Base-by-base conservation (phyloP, 2,113 vertebrate species). In the Vimba vimba region DNA sequence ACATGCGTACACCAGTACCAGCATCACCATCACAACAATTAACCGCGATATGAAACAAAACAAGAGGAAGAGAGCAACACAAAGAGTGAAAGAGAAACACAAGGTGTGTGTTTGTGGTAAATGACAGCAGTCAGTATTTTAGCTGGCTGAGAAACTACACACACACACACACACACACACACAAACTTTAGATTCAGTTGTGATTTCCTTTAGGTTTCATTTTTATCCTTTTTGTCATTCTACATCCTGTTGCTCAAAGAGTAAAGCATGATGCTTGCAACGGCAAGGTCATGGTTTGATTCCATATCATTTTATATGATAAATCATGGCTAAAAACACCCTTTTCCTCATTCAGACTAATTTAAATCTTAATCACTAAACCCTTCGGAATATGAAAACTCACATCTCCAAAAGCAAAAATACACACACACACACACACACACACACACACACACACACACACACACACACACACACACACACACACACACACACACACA, bases 1-100 rank as follows among this genome's bases (percentile, higher is more conserved):
- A 73, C 50, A 79, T 52, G 79, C 19, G 39, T 60, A 57, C 75
- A 80, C 36, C 13, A 36, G 39, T 47, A 82, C 62, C 80, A 71
- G 68, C 82, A 36, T 83, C 66, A 68, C 47, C 68, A 86, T 39
- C 84, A 86, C 77, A 80, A 79, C 84, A 80, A 79, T 73, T 86
- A 86, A 79, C 50, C 10, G 23, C 1, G 13, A 86, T 60, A 74
- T 82, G 52, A 82, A 86, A 86, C 60, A 79, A 33, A 64, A 86
- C 8, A 66, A n/a, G 33, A 30, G 47, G 19, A 33, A 78, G 15
- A 78, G 50, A 33, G 52, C 4, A 15, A 55, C 25, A 57, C 52
- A 55, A 78, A 36, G 17, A 39, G 33, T 23, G 30, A 69, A 69
- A 69, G 43, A 77, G 73, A 47, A 76, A 66, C 33, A n/a, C 33